Evolutionary conservation across 2,888 invertebrate genomes (phyloP), one percentile per base, ranked within the genome.

Genomic region (Antitype chi): DNA sequence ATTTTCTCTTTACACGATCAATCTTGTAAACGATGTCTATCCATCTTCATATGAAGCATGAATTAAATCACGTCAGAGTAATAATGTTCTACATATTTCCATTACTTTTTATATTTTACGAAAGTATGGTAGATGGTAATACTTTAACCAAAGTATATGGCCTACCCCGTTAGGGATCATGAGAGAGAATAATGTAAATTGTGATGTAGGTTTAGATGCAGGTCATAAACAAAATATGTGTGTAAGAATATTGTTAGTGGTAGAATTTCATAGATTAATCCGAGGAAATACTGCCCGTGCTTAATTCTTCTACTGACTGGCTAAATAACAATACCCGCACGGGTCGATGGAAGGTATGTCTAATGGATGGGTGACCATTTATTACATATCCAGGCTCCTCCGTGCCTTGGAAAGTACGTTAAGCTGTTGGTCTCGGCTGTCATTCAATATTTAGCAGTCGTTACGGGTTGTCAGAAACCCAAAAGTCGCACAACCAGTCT

Each of bases 11-110:
- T 0, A 32, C 6, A 17, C 67, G 67, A 81, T 81, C n/a, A 63
- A 82, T 74, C 82, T 70, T 49, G 11, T 78, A 49, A 53, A 78
- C 53, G 43, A 62, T 17, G 49, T 49, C 59, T 17, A 81, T 82
- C 60, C 15, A 47, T 82, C 79, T 63, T 79, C 70, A 74, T 68
- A 43, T 59, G n/a, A 55, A 23, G 49, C 73, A 78, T 79, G 74
- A 59, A 81, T 78, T 72, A 78, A 62, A 69, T 69, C n/a, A 62
- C 55, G 43, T 52, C 43, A 9, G n/a, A 20, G 32, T 60, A 60
- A 69, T 81, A 82, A 77, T 82, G 53, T 63, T 59, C n/a, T 57
- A 68, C 55, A 60, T 70, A 60, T 60, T 67, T 49, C 49, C 55
- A 71, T 70, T 55, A 69, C 25, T 70, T 72, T 59, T 73, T 71